A percentile compares a stretch with the other conserved stretches of the same genome.
Evolutionary conservation across 1,140 invertebrate species (phyloP).

Genomic region (Melanaphis sacchari): DNA sequence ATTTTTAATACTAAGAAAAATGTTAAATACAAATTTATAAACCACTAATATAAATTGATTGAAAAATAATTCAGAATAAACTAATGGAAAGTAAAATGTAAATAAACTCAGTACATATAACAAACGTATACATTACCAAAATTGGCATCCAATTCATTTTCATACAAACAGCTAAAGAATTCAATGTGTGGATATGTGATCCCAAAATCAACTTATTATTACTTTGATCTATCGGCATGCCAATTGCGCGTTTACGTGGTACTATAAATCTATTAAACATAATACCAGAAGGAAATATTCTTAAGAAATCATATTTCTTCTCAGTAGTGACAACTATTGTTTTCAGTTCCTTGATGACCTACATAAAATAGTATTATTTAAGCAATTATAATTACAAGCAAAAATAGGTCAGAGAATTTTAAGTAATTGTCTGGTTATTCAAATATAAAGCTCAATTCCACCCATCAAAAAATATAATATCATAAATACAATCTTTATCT

Average conservation of each 20-base stretch:
- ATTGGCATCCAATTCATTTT: conserved; percentile 93
- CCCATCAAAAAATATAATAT: neutral
- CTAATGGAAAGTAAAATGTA: neutral
- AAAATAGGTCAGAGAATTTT: neutral
- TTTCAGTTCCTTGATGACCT: conserved; percentile 1
- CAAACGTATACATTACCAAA: conserved; percentile 71
- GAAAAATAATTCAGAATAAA: neutral
- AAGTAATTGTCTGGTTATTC: neutral
- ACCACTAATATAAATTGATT: too few relatives aligned
- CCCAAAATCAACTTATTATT: conserved; percentile 71
- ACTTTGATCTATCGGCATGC: conserved; percentile 62
- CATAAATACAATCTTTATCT: neutral
- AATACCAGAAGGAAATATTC: conserved; percentile 37
- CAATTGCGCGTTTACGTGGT: conserved; percentile 7
- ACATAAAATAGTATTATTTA: neutral
- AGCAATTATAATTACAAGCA: neutral
- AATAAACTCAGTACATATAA: neutral
- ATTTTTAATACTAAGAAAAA: neutral
- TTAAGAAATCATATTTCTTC: conserved; percentile 15
- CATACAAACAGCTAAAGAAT: conserved; percentile 81
- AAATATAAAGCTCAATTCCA: neutral
- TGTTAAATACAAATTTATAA: neutral
- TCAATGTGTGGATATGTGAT: conserved; percentile 72
- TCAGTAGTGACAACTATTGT: neutral
- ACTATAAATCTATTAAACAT: conserved; percentile 50